Percentiles rank a stretch among this genome's conserved stretches.
These are phyloP conservation scores for Caenorhabditis inopinata DNA, from an alignment of 1,140 invertebrate genomes.

Conservation along the genomic window DNA sequence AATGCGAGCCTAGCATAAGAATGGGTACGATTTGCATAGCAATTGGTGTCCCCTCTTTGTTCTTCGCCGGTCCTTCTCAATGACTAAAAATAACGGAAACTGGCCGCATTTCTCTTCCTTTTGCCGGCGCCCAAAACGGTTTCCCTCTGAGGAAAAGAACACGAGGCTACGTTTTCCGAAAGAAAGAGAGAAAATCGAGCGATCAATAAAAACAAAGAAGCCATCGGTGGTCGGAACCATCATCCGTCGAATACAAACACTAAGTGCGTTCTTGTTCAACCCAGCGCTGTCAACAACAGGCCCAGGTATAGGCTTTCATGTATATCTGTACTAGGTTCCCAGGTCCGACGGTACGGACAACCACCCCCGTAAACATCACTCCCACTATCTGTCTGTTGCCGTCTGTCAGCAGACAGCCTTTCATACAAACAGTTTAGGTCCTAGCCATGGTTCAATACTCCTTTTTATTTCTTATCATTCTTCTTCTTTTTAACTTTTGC, in stretches of 20 bases:
- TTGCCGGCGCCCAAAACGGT: conserved; percentile 1
- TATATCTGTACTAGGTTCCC: background rate
- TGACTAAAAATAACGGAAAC: conserved; percentile 18
- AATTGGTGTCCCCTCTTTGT: conserved; percentile 19
- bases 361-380: conserved; percentile 9
- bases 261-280: background rate
- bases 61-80: background rate
- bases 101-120: background rate
- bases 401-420: background rate
- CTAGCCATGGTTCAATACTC: conserved; percentile 3
- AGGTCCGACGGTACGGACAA: conserved; percentile 9
- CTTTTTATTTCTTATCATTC: background rate
- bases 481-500: background rate
- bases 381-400: background rate
- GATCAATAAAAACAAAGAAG: conserved; percentile 25
- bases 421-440: conserved; percentile 12
- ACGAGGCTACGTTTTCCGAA: background rate
- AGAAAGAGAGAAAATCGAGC: conserved; percentile 5
- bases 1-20: background rate
- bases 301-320: background rate
- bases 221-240: conserved; percentile 7
- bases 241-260: conserved; percentile 7
- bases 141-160: background rate
- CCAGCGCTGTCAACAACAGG: background rate
- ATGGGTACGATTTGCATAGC: conserved; percentile 15